phyloP scores from a whole-genome alignment of 1,140 invertebrate species.

The Drosophila lowei region DNA sequence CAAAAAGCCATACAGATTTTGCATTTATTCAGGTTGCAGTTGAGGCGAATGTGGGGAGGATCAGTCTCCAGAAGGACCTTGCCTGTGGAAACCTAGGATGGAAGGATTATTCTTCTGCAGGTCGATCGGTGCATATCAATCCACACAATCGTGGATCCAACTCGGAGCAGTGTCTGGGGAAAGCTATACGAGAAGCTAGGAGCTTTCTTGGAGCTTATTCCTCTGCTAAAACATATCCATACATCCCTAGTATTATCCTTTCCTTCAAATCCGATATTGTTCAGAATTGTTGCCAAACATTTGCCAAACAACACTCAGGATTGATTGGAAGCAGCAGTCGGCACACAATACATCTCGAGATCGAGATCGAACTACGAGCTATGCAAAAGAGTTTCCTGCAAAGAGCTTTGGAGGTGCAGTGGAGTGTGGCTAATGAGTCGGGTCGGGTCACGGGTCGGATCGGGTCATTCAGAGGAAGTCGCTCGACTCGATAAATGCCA shows the following conservation, averaged over 20 bases:
- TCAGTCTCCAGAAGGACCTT: not conserved
- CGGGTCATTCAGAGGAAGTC: constrained; percentile 29
- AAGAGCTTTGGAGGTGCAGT: not conserved
- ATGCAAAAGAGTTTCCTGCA: not conserved
- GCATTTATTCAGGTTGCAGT: not conserved
- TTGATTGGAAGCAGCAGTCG: too few relatives aligned
- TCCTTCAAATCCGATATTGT: too few relatives aligned
- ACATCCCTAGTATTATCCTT: too few relatives aligned
- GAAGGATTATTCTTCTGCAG: too few relatives aligned
- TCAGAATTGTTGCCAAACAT: constrained; percentile 13
- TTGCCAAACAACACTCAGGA: constrained; percentile 18
- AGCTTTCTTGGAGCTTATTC: too few relatives aligned
- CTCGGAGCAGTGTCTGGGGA: too few relatives aligned
- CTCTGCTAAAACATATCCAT: too few relatives aligned
- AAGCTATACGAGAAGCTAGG: too few relatives aligned
- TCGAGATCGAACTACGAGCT: constrained; percentile 10
- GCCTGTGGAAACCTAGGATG: too few relatives aligned
- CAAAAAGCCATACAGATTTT: constrained; percentile 23
- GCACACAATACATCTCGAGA: not conserved
- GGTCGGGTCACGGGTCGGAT: too few relatives aligned
- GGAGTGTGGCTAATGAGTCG: constrained; percentile 38
- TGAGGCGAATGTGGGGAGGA: not conserved
- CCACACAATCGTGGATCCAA: too few relatives aligned
- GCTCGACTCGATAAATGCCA: constrained; percentile 48
- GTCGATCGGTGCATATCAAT: too few relatives aligned